Base-by-base conservation (phyloP, 92 coral and sea anemone genomes). In the Porites lobata region DNA sequence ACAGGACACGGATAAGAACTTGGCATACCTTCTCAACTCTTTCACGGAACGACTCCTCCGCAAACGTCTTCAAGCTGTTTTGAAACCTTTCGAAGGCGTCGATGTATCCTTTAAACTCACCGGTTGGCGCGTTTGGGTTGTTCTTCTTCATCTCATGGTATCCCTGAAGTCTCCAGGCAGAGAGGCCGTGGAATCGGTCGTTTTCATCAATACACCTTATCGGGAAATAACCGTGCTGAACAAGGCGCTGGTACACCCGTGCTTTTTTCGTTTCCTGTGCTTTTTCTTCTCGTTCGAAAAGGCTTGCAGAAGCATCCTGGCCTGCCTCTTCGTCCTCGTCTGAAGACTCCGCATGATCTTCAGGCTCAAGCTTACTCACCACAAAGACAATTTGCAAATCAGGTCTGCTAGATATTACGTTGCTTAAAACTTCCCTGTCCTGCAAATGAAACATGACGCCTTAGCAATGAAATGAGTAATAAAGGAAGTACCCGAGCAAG, bases 321-420 rank as follows among this genome's bases (percentile, higher is more conserved):
- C 79, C 82, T 12, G 88, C 78, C 20, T 89, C 75, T 22, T 78
- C 95, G 50, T 93, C 95, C 14, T 90, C 91, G 22, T 86, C 95
- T 47, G 93, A 86, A 18, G 93, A 90, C 79, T 89, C 91, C 47
- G 65, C 57, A 13, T 84, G 83, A 50, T 86, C 91, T 54, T 85
- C 89, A 38, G 95, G 95, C 53, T 93, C 95, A 17, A 93, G 84
- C 50, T 93, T 93, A 59, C 89, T 93, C 50, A 93, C 95, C 21
- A 90, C 95, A 72, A 72, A 93, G 72, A 93, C 90, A 10, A 93
- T 90, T 6, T 83, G 86, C 83, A 93, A 61, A 18, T 83, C 87
- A 13, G 63, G 56, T 1, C 67, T 65, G 64, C 65, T 54, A 47
- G 85, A 80, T 38, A 24, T 86, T 56, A 92, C 89, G 65, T 92